Evolutionary conservation across 2,888 invertebrate genomes (phyloP).

Genomic region (Diplazon laetatorius): DNA sequence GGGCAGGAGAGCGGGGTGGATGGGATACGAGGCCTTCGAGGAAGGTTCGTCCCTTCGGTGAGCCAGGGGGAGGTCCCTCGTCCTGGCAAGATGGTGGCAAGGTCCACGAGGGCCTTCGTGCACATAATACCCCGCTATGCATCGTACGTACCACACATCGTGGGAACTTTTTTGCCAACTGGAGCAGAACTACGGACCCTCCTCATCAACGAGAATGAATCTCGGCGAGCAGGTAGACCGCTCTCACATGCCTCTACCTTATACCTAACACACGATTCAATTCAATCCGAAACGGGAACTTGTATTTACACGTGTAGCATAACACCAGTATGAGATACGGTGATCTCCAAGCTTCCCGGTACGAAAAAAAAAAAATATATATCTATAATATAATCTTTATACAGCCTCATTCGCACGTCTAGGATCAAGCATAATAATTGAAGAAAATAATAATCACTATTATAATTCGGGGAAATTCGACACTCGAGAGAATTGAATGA

Average conservation of each 20-base stretch:
- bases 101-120: slow-evolving; percentile 40
- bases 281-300: background rate
- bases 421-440: too few relatives aligned
- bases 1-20: background rate
- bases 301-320: background rate
- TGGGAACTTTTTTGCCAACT: slow-evolving; percentile 82
- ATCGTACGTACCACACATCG: slow-evolving; percentile 74
- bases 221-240: slow-evolving; percentile 39
- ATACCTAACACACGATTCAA: background rate
- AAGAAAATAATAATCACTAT: too few relatives aligned
- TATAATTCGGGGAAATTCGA: too few relatives aligned
- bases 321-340: background rate
- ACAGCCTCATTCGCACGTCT: too few relatives aligned
- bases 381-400: too few relatives aligned
- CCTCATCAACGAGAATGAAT: slow-evolving; percentile 26
- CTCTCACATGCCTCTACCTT: slow-evolving; percentile 29
- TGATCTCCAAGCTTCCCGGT: too few relatives aligned
- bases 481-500: slow-evolving; percentile 3
- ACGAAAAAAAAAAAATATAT: background rate
- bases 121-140: slow-evolving; percentile 36
- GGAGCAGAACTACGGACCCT: slow-evolving; percentile 75
- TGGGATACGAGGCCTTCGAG: slow-evolving; percentile 35
- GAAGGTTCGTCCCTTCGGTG: slow-evolving; percentile 57
- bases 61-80: slow-evolving; percentile 59
- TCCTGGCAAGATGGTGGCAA: slow-evolving; percentile 62